Percentiles rank a stretch among this genome's conserved stretches.
Conservation (phyloP, 2,888 invertebrate genomes). For the Muscina levida region DNA sequence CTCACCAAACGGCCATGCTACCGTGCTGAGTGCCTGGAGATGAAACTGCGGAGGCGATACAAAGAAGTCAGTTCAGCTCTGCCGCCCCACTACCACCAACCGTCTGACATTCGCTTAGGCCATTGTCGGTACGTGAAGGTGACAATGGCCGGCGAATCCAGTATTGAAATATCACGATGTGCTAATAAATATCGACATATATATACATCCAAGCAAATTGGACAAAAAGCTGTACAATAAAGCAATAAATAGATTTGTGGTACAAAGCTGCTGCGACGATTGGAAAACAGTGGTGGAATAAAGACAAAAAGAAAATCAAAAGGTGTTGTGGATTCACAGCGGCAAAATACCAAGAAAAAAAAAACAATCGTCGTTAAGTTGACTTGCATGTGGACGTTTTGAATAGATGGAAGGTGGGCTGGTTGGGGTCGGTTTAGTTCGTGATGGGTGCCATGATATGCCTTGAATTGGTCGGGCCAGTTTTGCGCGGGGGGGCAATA, state of each 20-base stretch:
- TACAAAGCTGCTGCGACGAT: background rate
- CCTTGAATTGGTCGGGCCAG: background rate
- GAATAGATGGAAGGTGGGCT: background rate
- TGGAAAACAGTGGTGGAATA: background rate
- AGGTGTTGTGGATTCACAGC: background rate
- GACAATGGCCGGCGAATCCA: background rate
- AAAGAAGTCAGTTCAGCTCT: constrained; percentile 6
- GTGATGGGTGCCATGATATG: background rate
- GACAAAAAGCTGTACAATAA: constrained; percentile 1
- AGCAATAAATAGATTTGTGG: constrained; percentile 35
- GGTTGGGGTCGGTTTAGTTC: background rate
- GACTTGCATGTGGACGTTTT: background rate
- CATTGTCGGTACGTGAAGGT: background rate
- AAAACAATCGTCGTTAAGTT: constrained; percentile 18
- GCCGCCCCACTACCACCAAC: no score
- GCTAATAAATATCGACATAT: constrained; percentile 34
- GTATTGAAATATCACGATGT: constrained; percentile 25
- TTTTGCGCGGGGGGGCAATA: background rate
- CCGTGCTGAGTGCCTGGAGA: background rate
- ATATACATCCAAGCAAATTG: constrained; percentile 36
- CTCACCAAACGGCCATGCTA: background rate
- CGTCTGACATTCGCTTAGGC: background rate
- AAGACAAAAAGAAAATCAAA: constrained; percentile 4
- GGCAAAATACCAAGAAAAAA: background rate
- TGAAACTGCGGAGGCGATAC: background rate